Percentiles rank a stretch among this genome's conserved stretches.
Conservation (phyloP, 2,888 invertebrate species). For the Odontothrips loti region DNA sequence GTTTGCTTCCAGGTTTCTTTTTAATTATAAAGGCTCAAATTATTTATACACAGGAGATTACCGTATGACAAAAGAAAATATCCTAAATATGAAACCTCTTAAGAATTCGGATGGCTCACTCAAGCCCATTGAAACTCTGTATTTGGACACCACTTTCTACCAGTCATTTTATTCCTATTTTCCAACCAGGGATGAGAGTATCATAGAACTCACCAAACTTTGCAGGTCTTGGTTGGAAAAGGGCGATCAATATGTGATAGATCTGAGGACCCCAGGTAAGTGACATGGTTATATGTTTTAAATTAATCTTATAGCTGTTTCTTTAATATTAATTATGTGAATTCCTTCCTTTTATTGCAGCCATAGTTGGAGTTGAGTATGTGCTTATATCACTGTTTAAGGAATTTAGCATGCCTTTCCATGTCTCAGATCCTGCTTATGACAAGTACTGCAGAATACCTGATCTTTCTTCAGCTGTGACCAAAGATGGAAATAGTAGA, state of each 20-base stretch:
- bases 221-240: background rate
- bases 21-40: background rate
- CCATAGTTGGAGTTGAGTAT: background rate
- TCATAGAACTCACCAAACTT: background rate
- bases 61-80: background rate
- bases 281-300: background rate
- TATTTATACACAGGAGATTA: background rate
- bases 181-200: slow-evolving; percentile 3
- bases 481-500: background rate
- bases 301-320: background rate
- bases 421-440: background rate
- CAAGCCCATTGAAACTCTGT: background rate
- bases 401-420: background rate
- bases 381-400: background rate
- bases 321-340: background rate
- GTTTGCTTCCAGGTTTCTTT: background rate
- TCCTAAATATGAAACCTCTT: background rate
- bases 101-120: background rate
- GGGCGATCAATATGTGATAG: background rate
- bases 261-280: background rate
- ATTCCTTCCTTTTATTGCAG: background rate
- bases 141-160: background rate
- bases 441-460: background rate
- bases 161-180: background rate
- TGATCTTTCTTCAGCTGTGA: background rate